Evolutionary conservation across 1,140 invertebrate species (phyloP).

Genomic region (Pissodes strobi): DNA sequence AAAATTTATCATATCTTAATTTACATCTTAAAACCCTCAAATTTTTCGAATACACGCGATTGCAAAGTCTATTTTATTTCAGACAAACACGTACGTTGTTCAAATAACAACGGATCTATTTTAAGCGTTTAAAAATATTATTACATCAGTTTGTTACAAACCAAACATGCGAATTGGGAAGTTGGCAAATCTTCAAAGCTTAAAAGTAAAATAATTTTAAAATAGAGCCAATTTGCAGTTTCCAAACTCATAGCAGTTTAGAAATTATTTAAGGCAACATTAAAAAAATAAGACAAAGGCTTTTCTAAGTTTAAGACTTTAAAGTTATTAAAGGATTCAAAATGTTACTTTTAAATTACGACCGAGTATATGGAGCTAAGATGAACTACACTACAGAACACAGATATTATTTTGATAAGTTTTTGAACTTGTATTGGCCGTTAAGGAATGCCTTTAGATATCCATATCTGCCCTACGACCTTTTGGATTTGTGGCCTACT

Average conservation of each 20-base stretch:
- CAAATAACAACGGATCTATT: conserved; percentile 7
- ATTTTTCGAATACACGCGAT: too few species aligned
- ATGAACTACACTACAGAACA: conserved; percentile 25
- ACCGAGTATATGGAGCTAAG: conserved; percentile 34
- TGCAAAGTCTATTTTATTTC: background rate
- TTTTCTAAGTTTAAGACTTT: background rate
- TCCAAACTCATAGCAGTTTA: conserved; percentile 10
- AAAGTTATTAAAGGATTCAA: conserved; percentile 7
- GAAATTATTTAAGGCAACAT: conserved; percentile 10
- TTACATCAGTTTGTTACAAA: too few species aligned
- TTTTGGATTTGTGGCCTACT: conserved; percentile 39
- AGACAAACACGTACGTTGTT: background rate
- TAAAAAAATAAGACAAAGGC: background rate
- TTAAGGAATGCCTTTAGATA: conserved; percentile 16
- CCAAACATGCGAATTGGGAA: too few species aligned
- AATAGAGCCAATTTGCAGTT: background rate
- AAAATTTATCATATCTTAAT: too few species aligned
- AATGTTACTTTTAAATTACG: conserved; percentile 36
- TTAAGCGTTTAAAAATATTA: too few species aligned
- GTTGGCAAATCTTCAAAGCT: conserved; percentile 5
- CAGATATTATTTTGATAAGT: conserved; percentile 37
- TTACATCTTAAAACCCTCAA: background rate
- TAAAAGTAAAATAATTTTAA: conserved; percentile 23
- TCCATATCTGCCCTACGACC: conserved; percentile 28
- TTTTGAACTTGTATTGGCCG: conserved; percentile 34